Conservation (phyloP, 1,140 invertebrate species). For the Rhagoletis zephyria region DNA sequence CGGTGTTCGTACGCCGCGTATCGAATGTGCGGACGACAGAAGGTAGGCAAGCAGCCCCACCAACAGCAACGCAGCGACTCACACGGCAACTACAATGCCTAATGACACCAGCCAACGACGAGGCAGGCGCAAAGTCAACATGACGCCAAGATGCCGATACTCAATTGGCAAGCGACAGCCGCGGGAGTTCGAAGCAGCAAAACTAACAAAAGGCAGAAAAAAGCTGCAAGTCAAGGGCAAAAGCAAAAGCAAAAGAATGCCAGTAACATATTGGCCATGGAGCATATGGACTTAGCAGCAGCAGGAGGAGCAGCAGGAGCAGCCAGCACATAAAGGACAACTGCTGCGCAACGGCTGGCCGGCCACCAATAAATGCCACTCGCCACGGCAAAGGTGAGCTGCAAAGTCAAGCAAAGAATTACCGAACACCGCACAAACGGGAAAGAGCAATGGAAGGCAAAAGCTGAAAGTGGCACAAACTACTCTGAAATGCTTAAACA, state of each 20-base stretch:
- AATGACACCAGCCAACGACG: slow-evolving; percentile 4
- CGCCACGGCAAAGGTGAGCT: slow-evolving; percentile 10
- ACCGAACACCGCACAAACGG: neutral
- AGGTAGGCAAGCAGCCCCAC: neutral
- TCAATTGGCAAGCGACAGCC: slow-evolving; percentile 36
- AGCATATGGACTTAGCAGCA: neutral
- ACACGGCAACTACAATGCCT: neutral
- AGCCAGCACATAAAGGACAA: neutral
- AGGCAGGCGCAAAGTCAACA: neutral
- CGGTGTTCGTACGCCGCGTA: neutral
- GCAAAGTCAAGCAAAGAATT: neutral
- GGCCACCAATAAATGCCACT: neutral
- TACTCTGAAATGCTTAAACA: neutral
- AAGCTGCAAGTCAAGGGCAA: neutral
- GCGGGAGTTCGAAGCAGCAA: neutral
- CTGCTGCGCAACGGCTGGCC: neutral
- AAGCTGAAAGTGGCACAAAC: neutral
- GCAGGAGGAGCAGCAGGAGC: neutral
- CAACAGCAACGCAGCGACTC: neutral
- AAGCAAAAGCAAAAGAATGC: slow-evolving; percentile 9
- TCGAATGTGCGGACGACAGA: slow-evolving; percentile 25
- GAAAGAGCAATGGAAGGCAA: neutral
- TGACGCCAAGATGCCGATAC: neutral
- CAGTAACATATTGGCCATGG: neutral
- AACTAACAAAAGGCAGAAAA: neutral